These are phyloP conservation scores for Actias luna DNA, from an alignment of 2,888 invertebrate species.

Conservation along the genomic window DNA sequence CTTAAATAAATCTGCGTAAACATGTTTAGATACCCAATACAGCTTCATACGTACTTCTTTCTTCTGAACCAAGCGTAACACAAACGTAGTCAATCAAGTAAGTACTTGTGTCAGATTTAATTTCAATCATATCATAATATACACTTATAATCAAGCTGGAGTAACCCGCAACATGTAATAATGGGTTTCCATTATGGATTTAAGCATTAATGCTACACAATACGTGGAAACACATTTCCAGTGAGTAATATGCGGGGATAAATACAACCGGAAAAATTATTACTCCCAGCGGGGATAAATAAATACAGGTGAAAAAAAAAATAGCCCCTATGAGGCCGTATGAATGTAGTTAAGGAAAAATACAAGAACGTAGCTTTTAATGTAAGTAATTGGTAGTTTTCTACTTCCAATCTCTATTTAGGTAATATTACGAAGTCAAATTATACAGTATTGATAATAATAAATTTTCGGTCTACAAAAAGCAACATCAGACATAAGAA, in stretches of 20 bases:
- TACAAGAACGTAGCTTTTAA: background rate
- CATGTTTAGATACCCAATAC: too few relatives aligned
- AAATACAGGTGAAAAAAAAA: background rate
- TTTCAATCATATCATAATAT: too few relatives aligned
- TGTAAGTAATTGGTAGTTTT: background rate
- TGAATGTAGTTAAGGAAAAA: background rate
- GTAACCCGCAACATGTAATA: background rate
- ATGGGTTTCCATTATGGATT: background rate
- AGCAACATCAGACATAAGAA: constrained; percentile 18
- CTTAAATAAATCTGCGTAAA: too few relatives aligned
- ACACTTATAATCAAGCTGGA: background rate
- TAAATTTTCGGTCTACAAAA: constrained; percentile 11
- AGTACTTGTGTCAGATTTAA: too few relatives aligned
- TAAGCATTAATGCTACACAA: background rate
- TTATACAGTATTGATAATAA: constrained; percentile 1
- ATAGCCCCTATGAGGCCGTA: background rate
- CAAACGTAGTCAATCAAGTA: too few relatives aligned
- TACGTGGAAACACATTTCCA: background rate
- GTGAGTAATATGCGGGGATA: background rate
- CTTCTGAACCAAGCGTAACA: too few relatives aligned
- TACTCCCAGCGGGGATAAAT: background rate
- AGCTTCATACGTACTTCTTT: too few relatives aligned
- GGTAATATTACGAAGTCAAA: background rate
- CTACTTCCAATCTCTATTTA: background rate
- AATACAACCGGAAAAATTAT: background rate